phyloP scores from a whole-genome alignment of 2,113 vertebrate species.

The Plectropomus leopardus region DNA sequence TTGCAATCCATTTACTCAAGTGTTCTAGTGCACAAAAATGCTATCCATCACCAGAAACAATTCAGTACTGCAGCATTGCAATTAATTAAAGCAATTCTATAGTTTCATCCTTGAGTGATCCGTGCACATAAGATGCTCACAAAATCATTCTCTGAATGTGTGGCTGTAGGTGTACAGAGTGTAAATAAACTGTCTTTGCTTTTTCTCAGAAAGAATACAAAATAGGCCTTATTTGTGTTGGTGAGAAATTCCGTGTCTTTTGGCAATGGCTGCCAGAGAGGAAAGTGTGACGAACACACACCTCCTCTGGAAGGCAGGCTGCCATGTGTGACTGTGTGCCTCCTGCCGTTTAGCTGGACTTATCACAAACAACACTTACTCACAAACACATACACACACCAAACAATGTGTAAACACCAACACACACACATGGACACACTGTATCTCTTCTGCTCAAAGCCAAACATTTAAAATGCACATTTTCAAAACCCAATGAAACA shows the following conservation, averaged over 20 bases:
- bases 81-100: conserved; percentile 4
- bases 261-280: conserved; percentile 35
- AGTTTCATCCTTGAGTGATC: conserved; percentile 11
- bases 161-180: conserved; percentile 9
- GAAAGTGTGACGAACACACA: conserved; percentile 66
- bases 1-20: neutral
- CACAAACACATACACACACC: conserved; percentile 39
- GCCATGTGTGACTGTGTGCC: conserved; percentile 67
- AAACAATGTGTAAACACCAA: conserved; percentile 35
- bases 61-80: neutral
- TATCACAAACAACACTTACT: conserved; percentile 65
- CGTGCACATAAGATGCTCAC: neutral
- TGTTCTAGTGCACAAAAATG: neutral
- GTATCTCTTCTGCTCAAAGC: neutral
- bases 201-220: conserved; percentile 25
- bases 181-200: conserved; percentile 5
- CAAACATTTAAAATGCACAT: neutral
- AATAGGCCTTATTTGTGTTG: conserved; percentile 44
- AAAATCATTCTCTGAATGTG: conserved; percentile 17
- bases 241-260: conserved; percentile 45
- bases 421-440: conserved; percentile 31
- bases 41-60: conserved; percentile 20
- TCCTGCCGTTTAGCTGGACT: conserved; percentile 64
- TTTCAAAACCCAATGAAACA: neutral
- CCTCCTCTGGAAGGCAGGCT: conserved; percentile 57